Conservation (phyloP, 2,113 vertebrate species). For the Mohoua ochrocephala region DNA sequence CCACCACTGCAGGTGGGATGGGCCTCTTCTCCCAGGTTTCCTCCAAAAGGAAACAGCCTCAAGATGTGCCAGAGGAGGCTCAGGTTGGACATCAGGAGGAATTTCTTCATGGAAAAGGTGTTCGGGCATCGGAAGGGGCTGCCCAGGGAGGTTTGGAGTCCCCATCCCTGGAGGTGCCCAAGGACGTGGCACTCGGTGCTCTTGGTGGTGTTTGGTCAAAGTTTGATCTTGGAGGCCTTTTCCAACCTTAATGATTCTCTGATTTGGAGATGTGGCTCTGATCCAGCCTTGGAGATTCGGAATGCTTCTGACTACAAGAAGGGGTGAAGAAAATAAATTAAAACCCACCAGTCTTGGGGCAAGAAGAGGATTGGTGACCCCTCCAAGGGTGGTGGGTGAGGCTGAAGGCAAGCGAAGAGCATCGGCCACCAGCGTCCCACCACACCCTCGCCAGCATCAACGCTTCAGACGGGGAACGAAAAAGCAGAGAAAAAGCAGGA, state of each 20-base stretch:
- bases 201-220: not conserved
- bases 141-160: not conserved
- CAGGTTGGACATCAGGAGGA: not conserved
- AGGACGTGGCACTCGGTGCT: not conserved
- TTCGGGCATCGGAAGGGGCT: not conserved
- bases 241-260: not conserved
- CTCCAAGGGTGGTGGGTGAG: not conserved
- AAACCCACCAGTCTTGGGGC: fast-evolving
- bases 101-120: not conserved
- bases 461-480: not conserved
- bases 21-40: not conserved
- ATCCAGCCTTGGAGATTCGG: not conserved
- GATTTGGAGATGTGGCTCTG: not conserved
- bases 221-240: not conserved
- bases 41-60: not conserved
- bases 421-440: not conserved
- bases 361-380: not conserved
- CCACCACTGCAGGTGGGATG: not conserved
- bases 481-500: not conserved
- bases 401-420: not conserved
- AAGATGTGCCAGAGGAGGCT: not conserved
- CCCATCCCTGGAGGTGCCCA: not conserved
- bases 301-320: not conserved
- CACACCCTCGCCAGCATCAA: not conserved
- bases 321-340: not conserved